Base-by-base conservation (phyloP, 2,888 invertebrate species). In the Drosophila neutralis region DNA sequence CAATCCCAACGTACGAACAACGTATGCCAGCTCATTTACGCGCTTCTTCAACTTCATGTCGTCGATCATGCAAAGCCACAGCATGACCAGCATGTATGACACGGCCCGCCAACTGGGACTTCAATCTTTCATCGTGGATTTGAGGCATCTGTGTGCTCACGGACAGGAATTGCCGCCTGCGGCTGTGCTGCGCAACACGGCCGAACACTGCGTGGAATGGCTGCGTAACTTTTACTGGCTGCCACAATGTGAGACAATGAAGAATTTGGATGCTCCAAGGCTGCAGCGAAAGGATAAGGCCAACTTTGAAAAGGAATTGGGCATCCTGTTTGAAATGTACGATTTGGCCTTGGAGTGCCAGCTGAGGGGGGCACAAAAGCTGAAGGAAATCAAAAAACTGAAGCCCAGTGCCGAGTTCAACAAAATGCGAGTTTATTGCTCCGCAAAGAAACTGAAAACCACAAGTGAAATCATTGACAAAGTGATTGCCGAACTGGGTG, bases 21-120 rank as follows among this genome's bases (percentile, higher is more conserved):
- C 90, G 4, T 93, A 93, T 73, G 88, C 93, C 0, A 90, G 84
- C 49, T 91, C 92, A 6, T 91, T 93, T 36, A 93, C 91, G 0
- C 87, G 93, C 4, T 93, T 93, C 62, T 91, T 92, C 33, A 93
- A 93, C 71, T 93, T 92, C 33, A 93, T 93, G 93, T 93, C 92
- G 0, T 93, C 93, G 2, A 92, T 92, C 10, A 92, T 91, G 81
- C 92, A 92, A 60, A 79, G 80, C 3, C 80, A 90, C 49, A 89
- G 83, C 68, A 89, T 88, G 89, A 85, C 80, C 31, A 91, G 92
- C 45, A 93, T 93, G 93, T 93, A 93, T 52, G 90, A 86, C 1
- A 92, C 92, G 0, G 93, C 93, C 0, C 83, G 80, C 6, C 75
- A 92, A 58, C 76, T 93, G 8, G 92, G 93, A 0, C 66, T 93